These are phyloP conservation scores for Argya squamiceps DNA, from an alignment of 2,797 vertebrate species.

Conservation along the genomic window DNA sequence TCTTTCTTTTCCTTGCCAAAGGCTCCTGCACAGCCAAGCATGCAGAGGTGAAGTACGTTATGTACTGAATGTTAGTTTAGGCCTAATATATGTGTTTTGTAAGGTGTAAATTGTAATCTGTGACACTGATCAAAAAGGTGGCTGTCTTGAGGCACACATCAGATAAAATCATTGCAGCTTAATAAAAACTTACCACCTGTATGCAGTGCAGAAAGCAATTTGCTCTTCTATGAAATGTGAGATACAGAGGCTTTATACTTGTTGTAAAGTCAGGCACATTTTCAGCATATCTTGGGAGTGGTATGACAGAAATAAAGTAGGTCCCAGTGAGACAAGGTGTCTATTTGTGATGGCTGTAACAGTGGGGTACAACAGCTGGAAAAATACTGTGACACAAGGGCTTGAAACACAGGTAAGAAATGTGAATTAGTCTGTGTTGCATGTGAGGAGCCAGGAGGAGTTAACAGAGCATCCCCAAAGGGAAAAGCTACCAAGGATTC, in stretches of 20 bases:
- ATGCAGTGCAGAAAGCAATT: neutral
- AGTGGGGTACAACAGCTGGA: neutral
- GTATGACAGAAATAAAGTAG: neutral
- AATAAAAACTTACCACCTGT: conserved; percentile 5
- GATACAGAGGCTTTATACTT: neutral
- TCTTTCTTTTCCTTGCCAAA: neutral
- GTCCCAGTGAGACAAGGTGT: neutral
- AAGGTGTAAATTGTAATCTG: neutral
- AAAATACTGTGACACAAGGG: neutral
- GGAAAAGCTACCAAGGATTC: neutral
- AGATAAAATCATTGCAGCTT: conserved; percentile 16
- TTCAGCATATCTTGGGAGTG: neutral
- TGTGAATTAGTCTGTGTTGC: neutral
- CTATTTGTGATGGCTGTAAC: neutral
- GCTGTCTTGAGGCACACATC: neutral
- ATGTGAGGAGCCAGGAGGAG: neutral
- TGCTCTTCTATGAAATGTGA: neutral
- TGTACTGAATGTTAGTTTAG: neutral
- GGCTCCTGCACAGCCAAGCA: neutral
- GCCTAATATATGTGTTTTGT: neutral
- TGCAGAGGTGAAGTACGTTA: neutral
- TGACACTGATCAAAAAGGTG: neutral
- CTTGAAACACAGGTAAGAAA: neutral
- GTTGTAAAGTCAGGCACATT: neutral
- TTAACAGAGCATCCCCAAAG: accelerated